Base-by-base conservation (phyloP, 2,797 vertebrate species). In the Argyrosomus regius region DNA sequence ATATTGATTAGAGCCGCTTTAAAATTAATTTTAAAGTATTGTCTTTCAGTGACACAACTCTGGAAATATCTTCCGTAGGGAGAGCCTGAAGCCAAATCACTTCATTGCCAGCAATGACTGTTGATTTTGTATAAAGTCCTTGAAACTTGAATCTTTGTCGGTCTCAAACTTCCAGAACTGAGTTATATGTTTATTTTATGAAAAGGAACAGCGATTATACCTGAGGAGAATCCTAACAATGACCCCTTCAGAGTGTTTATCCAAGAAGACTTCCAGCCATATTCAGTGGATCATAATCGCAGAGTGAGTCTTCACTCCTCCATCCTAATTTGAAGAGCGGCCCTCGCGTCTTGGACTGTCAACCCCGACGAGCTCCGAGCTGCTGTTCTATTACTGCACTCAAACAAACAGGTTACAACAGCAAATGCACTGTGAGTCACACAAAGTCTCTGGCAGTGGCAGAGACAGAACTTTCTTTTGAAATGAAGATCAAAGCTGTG, bases 401-500 rank as follows among this genome's bases (percentile, higher is more conserved):
- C 83, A 94, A 91, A 93, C 92, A 93, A 94, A 94, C 89, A 91
- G 85, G 90, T 91, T 89, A 89, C 69, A 82, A 83, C 74, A 80
- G 90, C 84, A 84, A 91, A 92, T 77, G 75, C 81, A 84, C 74
- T 66, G 81, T 41, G 87, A 93, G 91, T 93, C 92, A 84, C 83
- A 81, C 84, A 85, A 82, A 84, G 87, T 89, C 81, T 87, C 65
- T 88, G 87, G 78, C 90, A 86, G 74, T 56, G 75, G 71, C 87
- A 85, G 80, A 86, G 87, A 90, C 88, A 90, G 85, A 91, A 91
- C 75, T 89, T 92, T 91, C 93, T 93, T 95, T 95, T 94, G 93
- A 96, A 95, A 95, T 78, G 49, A 91, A 87, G 95, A 96, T 96
- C 94, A 96, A 95, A 96, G 93, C 90, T 41, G 28, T 24, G 39